Evolutionary conservation across 2,113 vertebrate genomes (phyloP).

Genomic region (Agapornis roseicollis): DNA sequence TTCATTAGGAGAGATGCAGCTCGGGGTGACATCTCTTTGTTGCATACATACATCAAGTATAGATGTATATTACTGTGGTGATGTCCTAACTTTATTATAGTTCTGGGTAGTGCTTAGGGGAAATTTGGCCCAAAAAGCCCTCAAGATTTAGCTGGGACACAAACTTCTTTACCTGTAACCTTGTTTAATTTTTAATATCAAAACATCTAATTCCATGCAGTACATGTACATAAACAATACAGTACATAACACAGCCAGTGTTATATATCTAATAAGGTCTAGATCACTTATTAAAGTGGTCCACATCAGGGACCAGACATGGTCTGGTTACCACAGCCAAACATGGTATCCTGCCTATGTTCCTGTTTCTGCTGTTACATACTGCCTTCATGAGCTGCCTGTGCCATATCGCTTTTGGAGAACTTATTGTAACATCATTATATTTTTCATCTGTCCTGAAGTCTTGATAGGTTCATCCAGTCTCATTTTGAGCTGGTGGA

Average conservation of each 20-base stretch:
- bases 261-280: neutral
- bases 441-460: slow-evolving; percentile 6
- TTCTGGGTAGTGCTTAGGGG: neutral
- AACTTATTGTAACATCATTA: neutral
- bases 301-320: neutral
- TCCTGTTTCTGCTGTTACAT: neutral
- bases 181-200: neutral
- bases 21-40: neutral
- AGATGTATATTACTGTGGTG: neutral
- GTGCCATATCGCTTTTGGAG: neutral
- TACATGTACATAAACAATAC: neutral
- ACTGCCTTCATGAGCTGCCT: neutral
- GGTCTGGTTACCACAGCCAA: neutral
- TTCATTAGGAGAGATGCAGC: neutral
- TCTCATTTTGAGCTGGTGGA: slow-evolving; percentile 5
- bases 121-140: neutral
- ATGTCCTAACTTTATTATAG: neutral
- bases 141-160: neutral
- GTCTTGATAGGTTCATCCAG: slow-evolving; percentile 9
- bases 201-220: neutral
- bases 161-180: neutral
- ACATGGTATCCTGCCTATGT: neutral
- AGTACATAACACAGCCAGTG: neutral
- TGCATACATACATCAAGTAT: neutral
- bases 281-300: neutral